A percentile compares a stretch with the other conserved stretches of the same genome.
Evolutionary conservation across 2,797 vertebrate species (phyloP).

Genomic region (Onychomys torridus): DNA sequence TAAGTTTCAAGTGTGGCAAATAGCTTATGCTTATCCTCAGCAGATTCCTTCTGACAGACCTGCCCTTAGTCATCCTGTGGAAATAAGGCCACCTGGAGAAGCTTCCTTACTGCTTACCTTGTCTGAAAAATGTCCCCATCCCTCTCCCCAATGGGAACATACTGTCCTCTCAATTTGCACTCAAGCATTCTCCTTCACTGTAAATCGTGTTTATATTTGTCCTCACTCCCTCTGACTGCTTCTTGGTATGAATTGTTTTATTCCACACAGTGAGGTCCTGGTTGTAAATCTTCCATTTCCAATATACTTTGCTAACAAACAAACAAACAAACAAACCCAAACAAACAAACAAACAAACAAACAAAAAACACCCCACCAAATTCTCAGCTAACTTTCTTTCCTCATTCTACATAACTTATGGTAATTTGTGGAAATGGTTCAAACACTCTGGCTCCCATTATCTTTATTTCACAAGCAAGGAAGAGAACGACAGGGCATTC

Average conservation of each 20-base stretch:
- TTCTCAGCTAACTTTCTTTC: conserved; percentile 16
- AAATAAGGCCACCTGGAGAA: background rate
- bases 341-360: no score
- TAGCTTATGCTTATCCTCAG: background rate
- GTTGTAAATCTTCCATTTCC: conserved; percentile 5
- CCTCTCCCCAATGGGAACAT: background rate
- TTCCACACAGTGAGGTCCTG: background rate
- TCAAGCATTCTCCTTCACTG: background rate
- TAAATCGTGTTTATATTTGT: background rate
- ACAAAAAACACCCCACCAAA: background rate
- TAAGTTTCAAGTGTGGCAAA: background rate
- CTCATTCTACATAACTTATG: background rate
- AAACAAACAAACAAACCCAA: no score
- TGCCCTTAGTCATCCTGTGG: background rate
- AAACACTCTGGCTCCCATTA: background rate
- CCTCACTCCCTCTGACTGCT: background rate
- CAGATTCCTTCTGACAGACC: background rate
- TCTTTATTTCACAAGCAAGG: conserved; percentile 13
- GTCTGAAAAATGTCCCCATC: background rate
- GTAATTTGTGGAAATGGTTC: conserved; percentile 33
- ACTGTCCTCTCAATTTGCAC: background rate
- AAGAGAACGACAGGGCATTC: background rate
- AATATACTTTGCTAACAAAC: background rate
- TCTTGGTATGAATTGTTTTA: conserved; percentile 1
- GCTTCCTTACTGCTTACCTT: background rate